Base-by-base conservation (phyloP, 2,797 vertebrate species). In the Eleutherodactylus coqui region DNA sequence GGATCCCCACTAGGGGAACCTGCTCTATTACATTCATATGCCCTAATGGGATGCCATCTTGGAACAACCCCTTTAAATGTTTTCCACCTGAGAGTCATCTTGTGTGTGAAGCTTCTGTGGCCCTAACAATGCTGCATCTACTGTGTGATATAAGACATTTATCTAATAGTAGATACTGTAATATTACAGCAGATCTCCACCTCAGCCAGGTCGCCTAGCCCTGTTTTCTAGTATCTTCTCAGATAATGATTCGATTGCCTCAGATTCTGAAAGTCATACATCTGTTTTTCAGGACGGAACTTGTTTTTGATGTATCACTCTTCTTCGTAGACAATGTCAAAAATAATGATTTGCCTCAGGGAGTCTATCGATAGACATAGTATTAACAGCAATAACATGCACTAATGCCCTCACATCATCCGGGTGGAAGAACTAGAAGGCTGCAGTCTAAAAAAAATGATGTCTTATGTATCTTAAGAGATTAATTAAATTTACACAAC, bases 261-360 rank as follows among this genome's bases (percentile, higher is more conserved):
- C 43, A 51, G 24, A 64, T 67, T 29, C 62, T 51, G 29, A 69
- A 64, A 81, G 60, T 34, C 75, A 38, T 36, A 24, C 32, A 36
- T 29, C 51, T 67, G 5, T 69, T 34, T 47, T 36, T 60, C 79
- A 41, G n/a, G 79, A 69, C 17, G n/a, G 8, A n/a, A 81, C 79
- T 69, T 81, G 79, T 81, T 69, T 81, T 69, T 51, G 45, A 81
- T 19, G 19, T 49, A 36, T 67, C 34, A n/a, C 62, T 51, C 14
- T 67, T 81, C 34, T 69, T 49, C 60, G 14, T 69, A 67, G 79
- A 81, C 64, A 81, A 51, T 81, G 79, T 81, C 79, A 69, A 51
- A 81, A 81, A 67, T 49, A 81, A 81, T 36, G 17, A 38, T n/a
- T n/a, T 69, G 79, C 79, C 79, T 51, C 29, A 47, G 62, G 79